Evolutionary conservation across 2,888 invertebrate genomes (phyloP).

Genomic region (Coelinius sp.): DNA sequence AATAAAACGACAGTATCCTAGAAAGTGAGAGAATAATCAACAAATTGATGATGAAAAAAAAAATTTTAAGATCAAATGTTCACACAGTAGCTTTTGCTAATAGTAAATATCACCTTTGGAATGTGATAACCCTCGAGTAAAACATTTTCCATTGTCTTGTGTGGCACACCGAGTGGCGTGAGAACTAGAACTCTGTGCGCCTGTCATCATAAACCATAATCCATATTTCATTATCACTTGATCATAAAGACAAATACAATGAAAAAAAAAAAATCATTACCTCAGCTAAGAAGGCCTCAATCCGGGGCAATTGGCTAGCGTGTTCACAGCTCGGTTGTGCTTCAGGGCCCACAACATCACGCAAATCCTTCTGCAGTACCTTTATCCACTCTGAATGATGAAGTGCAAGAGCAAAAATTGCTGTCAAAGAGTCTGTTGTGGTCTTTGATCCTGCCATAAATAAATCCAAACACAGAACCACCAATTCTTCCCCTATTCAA

Average conservation of each 20-base stretch:
- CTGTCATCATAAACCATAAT: slow-evolving; percentile 68
- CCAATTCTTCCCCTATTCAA: slow-evolving; percentile 66
- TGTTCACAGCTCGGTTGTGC: slow-evolving; percentile 74
- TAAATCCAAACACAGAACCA: slow-evolving; percentile 76
- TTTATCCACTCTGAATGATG: slow-evolving; percentile 74
- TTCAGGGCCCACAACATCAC: slow-evolving; percentile 74
- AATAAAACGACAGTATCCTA: slow-evolving; percentile 76
- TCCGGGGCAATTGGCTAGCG: slow-evolving; percentile 64
- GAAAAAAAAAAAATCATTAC: slow-evolving; percentile 46
- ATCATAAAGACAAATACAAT: not conserved
- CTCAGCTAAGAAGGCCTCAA: slow-evolving; percentile 66
- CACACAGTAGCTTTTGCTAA: not conserved
- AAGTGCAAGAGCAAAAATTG: slow-evolving; percentile 75
- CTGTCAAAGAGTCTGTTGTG: slow-evolving; percentile 77
- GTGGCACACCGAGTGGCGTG: slow-evolving; percentile 74
- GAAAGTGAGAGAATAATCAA: slow-evolving; percentile 42
- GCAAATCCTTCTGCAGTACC: slow-evolving; percentile 75
- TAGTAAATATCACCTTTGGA: slow-evolving; percentile 68
- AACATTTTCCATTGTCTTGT: slow-evolving; percentile 70
- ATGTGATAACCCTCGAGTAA: slow-evolving; percentile 71
- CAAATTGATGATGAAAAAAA: slow-evolving; percentile 42
- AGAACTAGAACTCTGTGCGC: slow-evolving; percentile 72
- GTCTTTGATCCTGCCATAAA: slow-evolving; percentile 82
- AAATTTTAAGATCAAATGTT: not conserved
- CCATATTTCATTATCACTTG: slow-evolving; percentile 53